These are phyloP conservation scores for Elaphurus davidianus DNA, from an alignment of 2,113 vertebrate species.

Conservation along the genomic window DNA sequence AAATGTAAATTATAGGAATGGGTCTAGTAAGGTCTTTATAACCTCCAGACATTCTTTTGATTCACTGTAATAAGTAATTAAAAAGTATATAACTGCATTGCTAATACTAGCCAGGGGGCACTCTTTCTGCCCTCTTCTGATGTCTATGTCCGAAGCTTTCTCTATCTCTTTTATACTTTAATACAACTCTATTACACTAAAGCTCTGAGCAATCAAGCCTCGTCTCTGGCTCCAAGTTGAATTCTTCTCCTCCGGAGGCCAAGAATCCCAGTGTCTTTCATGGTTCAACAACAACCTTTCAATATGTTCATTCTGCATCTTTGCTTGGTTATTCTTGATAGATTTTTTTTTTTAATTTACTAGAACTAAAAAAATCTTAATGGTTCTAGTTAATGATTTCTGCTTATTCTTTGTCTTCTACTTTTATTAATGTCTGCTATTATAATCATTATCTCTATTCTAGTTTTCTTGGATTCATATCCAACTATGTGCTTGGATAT, in stretches of 20 bases:
- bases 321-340: background rate
- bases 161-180: background rate
- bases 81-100: background rate
- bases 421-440: background rate
- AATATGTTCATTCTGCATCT: background rate
- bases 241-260: background rate
- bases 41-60: background rate
- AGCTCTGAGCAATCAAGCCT: background rate
- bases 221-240: background rate
- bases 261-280: accelerated
- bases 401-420: background rate
- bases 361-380: background rate
- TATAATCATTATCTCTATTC: background rate
- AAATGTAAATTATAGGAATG: background rate
- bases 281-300: background rate
- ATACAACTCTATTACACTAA: background rate
- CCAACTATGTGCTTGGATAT: background rate
- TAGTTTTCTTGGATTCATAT: background rate
- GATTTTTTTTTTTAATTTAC: background rate
- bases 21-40: background rate
- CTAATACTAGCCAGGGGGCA: background rate
- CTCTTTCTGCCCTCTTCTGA: background rate
- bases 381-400: background rate
- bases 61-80: background rate
- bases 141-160: background rate